Base-by-base conservation (phyloP, 2,797 vertebrate species). In the Phyllotis vaccarum region DNA sequence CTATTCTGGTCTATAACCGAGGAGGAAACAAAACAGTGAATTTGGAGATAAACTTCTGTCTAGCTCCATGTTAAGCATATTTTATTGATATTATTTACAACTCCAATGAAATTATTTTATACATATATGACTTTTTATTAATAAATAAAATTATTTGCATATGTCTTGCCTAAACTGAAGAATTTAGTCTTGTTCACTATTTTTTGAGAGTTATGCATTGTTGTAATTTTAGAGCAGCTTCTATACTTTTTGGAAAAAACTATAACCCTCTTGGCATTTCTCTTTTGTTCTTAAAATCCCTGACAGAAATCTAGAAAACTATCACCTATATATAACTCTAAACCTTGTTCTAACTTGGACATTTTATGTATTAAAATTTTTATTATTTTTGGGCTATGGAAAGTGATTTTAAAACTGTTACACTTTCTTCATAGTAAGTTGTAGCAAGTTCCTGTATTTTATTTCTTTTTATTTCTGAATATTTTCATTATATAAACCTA, bases 261-360 rank as follows among this genome's bases (percentile, higher is more conserved):
- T 6, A 31, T 31, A 21, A 19, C 12, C 2, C 5, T 9, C 54
- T 72, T n/a, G 49, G 1, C 34, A 6, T 4, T 29, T 2, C 31
- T 68, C 13, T 43, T 46, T 17, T 1, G 27, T n/a, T 16, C 11
- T 22, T 3, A 0, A 0, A 43, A 10, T 49, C 4, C 37, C 8
- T 76, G 40, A 27, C 22, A 58, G 11, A 56, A 22, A 17, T 10
- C 2, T 27, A 29, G 29, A 37, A 24, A 54, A 56, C 1, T 21
- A n/a, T 43, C 31, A 56, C 58, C 11, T 43, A 1, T 16, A 0
- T 89, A 13, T 66, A 22, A 75, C 21, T 46, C 29, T 31, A 21
- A 21, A 22, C 37, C 3, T 21, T 46, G 21, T 34, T 37, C 54
- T 74, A 12, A 6, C 56, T 29, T 14, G 10, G 14, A 46, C 3